Evolutionary conservation across 1,140 invertebrate species (phyloP).

Genomic region (Drosophila arizonae): DNA sequence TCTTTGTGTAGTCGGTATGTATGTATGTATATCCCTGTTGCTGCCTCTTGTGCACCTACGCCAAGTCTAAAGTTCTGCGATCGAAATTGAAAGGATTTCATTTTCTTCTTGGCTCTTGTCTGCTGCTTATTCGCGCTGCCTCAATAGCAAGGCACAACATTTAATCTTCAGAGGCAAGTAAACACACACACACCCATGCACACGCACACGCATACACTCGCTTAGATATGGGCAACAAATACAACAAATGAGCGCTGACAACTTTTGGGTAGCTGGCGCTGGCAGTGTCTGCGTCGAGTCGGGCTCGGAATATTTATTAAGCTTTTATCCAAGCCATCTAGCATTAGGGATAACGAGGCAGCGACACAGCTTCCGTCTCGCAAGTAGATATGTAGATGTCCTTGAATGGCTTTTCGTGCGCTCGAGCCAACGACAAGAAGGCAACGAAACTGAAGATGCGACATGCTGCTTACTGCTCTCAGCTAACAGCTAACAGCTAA

Average conservation of each 20-base stretch:
- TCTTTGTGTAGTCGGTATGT: too few species aligned
- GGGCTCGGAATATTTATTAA: slow-evolving; percentile 71
- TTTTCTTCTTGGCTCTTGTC: background rate
- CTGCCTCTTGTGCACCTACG: too few species aligned
- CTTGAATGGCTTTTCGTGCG: slow-evolving; percentile 2
- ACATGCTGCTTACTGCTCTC: too few species aligned
- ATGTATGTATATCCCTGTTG: too few species aligned
- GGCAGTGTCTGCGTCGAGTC: slow-evolving; percentile 8
- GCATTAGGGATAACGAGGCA: slow-evolving; percentile 70
- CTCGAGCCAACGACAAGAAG: background rate
- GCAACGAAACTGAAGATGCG: too few species aligned
- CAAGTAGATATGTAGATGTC: background rate
- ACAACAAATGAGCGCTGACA: slow-evolving; percentile 26
- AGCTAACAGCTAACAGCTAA: too few species aligned
- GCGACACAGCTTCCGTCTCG: background rate
- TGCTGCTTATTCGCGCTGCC: background rate
- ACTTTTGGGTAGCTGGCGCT: slow-evolving; percentile 26
- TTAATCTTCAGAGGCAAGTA: slow-evolving; percentile 1
- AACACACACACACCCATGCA: slow-evolving; percentile 3
- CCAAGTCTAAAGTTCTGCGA: background rate
- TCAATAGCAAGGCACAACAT: slow-evolving; percentile 8
- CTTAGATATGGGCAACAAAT: background rate
- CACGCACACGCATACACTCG: background rate
- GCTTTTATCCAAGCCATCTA: slow-evolving; percentile 77
- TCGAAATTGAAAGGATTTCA: background rate